Conservation (phyloP, 2,797 vertebrate genomes). For the Acanthis flammea region DNA sequence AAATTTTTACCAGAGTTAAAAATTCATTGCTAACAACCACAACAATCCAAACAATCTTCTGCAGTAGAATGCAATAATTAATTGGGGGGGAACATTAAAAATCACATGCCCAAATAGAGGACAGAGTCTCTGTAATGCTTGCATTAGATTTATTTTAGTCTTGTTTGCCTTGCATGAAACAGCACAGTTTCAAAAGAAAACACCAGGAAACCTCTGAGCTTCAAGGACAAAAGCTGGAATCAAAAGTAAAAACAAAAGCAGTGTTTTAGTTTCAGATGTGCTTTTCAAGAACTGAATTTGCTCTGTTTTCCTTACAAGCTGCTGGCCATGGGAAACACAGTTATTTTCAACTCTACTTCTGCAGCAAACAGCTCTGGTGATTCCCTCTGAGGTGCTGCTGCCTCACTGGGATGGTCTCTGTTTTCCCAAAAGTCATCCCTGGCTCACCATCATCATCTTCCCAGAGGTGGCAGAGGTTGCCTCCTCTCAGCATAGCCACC, state of each 20-base stretch:
- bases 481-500: accelerated
- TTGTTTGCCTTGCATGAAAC: not conserved
- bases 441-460: not conserved
- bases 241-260: not conserved
- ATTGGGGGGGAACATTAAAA: not conserved
- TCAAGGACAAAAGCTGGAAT: not conserved
- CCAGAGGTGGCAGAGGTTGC: not conserved
- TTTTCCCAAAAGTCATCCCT: not conserved
- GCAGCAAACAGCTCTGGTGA: not conserved
- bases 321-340: not conserved
- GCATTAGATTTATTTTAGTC: not conserved
- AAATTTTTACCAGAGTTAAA: not conserved
- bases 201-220: not conserved
- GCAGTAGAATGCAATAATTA: not conserved
- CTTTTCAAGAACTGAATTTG: not conserved
- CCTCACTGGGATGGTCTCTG: not conserved
- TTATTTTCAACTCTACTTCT: not conserved
- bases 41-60: not conserved
- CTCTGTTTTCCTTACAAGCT: not conserved
- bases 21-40: not conserved
- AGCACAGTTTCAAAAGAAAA: not conserved
- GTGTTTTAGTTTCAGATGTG: not conserved
- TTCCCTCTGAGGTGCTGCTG: not conserved
- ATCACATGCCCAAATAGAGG: not conserved
- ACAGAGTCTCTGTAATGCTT: not conserved